Evolutionary conservation across 2,113 vertebrate genomes (phyloP).

Genomic region (Sinocyclocheilus anophthalmus): DNA sequence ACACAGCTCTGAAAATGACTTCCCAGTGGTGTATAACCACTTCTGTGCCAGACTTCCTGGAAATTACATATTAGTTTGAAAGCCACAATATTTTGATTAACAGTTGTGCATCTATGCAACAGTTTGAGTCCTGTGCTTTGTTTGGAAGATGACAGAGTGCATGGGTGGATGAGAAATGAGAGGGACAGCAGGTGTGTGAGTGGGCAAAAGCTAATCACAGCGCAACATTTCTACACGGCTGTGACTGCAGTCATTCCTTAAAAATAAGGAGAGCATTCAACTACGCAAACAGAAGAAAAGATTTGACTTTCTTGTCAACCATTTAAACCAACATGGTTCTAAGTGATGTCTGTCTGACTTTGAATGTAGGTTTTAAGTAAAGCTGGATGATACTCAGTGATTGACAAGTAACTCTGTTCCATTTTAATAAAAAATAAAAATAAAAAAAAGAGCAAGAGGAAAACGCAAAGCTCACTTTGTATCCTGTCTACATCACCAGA

Average conservation of each 20-base stretch:
- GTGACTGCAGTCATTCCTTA: neutral
- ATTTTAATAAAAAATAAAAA: too few species aligned
- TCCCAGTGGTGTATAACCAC: neutral
- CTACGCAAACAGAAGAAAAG: neutral
- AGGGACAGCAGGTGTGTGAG: neutral
- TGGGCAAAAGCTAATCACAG: conserved; percentile 18
- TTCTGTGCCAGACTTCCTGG: neutral
- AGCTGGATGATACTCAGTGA: neutral
- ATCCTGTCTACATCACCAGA: neutral
- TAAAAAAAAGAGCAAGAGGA: neutral
- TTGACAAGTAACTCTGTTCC: neutral
- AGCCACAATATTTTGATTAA: conserved; percentile 5
- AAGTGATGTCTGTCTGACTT: neutral
- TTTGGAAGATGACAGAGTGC: conserved; percentile 19
- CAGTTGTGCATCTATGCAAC: neutral
- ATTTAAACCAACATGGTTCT: neutral
- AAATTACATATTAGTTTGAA: neutral
- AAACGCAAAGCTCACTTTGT: neutral
- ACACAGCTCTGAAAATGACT: neutral
- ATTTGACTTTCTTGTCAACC: neutral
- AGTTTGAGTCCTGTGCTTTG: neutral
- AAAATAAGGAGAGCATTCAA: conserved; percentile 24
- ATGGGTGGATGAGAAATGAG: conserved; percentile 47
- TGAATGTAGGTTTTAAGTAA: neutral
- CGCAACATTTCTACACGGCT: conserved; percentile 15